Base-by-base conservation (phyloP, 2,113 vertebrate species). In the Xenopus borealis region DNA sequence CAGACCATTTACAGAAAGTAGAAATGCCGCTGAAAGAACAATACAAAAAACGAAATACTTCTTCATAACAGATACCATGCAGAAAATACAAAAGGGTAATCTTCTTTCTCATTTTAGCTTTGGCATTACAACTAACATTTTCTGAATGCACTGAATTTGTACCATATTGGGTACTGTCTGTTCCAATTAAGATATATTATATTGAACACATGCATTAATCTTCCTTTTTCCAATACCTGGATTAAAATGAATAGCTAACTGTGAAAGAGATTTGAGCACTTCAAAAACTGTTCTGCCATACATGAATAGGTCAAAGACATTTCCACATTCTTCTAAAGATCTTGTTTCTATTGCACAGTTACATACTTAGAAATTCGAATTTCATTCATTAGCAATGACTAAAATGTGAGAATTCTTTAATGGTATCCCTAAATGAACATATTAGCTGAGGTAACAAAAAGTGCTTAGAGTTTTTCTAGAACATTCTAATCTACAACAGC, bases 121-220 rank as follows among this genome's bases (percentile, higher is more conserved):
- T 77, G 74, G 45, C 66, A 76, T 77, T 77, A 69, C 46, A 70
- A 55, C 46, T 69, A 77, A 77, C 61, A 77, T 63, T 70, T 70
- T 57, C 59, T 55, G 64, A 55, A 33, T 11, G 12, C 14, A 46
- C 30, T 64, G 59, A 63, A 69, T 70, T 70, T 67, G 59, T 70
- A 64, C 30, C 67, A 70, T 77, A 77, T 77, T 70, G 67, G 69
- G 74, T 77, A 20, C 61, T 57, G 40, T 67, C 30, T 69, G 66
- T 70, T 70, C 47, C 67, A 69, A 77, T 77, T 70, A 77, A 61
- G 67, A 45, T 70, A 45, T 77, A 77, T 77, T 77, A 70, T 77
- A 59, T 47, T 64, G 74, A 77, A 70, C 74, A 77, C 57, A 63
- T 77, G 47, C 47, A 55, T 76, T 70, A 76, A 70, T 59, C 52